Evolutionary conservation across 2,113 vertebrate species (phyloP), one percentile per base, ranked within the genome.

Genomic region (Gasterosteus nipponicus): DNA sequence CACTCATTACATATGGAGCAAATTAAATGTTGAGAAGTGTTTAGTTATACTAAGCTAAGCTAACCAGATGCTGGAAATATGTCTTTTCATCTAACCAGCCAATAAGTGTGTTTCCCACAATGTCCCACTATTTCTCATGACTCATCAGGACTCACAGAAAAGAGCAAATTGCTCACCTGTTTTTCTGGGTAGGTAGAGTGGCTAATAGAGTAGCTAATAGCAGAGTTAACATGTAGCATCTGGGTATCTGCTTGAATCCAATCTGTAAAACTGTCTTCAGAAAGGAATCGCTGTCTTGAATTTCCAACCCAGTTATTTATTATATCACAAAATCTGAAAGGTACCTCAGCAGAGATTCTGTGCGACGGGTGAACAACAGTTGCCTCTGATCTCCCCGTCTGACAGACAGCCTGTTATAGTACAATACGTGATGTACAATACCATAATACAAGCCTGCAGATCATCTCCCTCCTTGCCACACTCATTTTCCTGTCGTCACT

Each of bases 371-470:
- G 82, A 85, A 82, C 78, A 86, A 76, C 85, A 80, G 79, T 65
- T 65, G 58, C 78, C 75, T 88, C 77, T 84, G 86, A 87, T 90
- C 88, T 86, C 58, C 2, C 68, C 57, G 67, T 51, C 80, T 89
- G 87, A 81, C 77, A 77, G 90, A 86, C 82, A 78, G 80, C 85
- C 85, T 84, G 85, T 89, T 89, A 87, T 70, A 79, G 76, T 69
- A 87, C 81, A 84, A 81, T 84, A 83, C 71, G 66, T 69, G 54
- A 80, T 68, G 85, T 85, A 82, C 83, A 86, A 88, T 86, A 69
- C 64, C 71, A 77, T 80, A 73, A 80, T 67, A 68, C 82, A 76
- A 29, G 81, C 64, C 86, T 82, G 84, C 82, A 83, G 83, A 91
- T 90, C 84, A 77, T 81, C 88, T 81, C 65, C 47, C 65, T 63